Base-by-base conservation (phyloP, 2,797 vertebrate species). In the Gorsachius magnificus region DNA sequence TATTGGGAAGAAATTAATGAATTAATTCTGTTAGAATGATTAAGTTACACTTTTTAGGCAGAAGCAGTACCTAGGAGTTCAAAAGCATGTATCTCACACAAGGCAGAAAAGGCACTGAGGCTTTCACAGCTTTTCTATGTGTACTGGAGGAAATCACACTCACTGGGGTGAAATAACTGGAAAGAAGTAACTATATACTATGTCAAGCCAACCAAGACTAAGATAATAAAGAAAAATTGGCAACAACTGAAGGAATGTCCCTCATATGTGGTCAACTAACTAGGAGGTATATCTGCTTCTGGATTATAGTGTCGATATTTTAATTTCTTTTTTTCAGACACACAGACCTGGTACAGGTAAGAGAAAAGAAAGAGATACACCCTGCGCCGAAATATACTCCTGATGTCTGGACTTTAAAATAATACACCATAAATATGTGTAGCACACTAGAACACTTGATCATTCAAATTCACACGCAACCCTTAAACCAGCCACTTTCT, bases 141-240 rank as follows among this genome's bases (percentile, higher is more conserved):
- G 29, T 33, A 68, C 48, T 18, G 43, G 38, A 83, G 63, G 66
- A 93, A 96, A 77, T 94, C 60, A 84, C 61, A 70, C 66, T 75
- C 43, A 80, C 45, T 36, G 48, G 18, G 13, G 38, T 87, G 60
- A 93, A 95, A 60, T 74, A 89, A 90, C 63, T 80, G 83, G 35
- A 87, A 95, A 94, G 20, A 75, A 90, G 26, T 65, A 78, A 84
- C 65, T 88, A 68, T 69, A 86, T 84, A 86, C 33, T 69, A 86
- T 7, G 25, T 38, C 57, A 96, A 89, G 53, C 41, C 86, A 97
- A 84, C 28, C 17, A 56, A 90, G 92, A 45, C 81, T 91, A 92
- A 87, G 66, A 95, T 76, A 95, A 94, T 83, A 96, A 94, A 91
- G 68, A 91, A 93, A 89, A 85, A 76, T 4, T 69, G 12, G 21